phyloP scores from a whole-genome alignment of 92 coral and sea anemone genomes.

The Zoanthus sansibaricus region DNA sequence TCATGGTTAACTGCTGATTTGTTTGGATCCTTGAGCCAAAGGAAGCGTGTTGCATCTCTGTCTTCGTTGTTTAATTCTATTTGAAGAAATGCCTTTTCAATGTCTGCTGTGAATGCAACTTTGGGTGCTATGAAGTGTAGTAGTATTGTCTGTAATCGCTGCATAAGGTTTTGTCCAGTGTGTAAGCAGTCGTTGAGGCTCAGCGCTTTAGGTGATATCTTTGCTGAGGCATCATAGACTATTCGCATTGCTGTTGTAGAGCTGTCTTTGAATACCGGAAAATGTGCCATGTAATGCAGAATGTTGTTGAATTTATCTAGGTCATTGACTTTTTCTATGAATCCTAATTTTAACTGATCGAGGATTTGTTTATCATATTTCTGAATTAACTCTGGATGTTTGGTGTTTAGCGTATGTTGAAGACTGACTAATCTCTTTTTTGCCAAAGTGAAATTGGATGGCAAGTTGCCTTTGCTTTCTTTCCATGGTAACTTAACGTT shows the following conservation, averaged over 20 bases:
- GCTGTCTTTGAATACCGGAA: conserved; percentile 74
- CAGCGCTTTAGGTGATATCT: no score
- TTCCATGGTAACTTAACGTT: conserved; percentile 13
- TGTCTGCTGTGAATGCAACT: no score
- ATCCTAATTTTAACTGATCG: conserved; percentile 63
- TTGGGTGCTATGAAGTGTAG: no score
- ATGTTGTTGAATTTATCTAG: conserved; percentile 44
- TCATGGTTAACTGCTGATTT: no score
- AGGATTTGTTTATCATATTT: conserved; percentile 52
- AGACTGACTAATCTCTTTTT: conserved; percentile 3
- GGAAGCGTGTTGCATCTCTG: no score
- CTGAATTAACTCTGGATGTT: conserved; percentile 45
- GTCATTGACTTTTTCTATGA: conserved; percentile 63
- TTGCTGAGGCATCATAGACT: conserved; percentile 70
- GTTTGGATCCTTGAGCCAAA: no score
- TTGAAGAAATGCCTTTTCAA: neutral
- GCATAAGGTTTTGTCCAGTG: no score
- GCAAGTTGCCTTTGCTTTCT: conserved; percentile 4
- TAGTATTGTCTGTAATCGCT: no score
- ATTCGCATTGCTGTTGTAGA: conserved; percentile 64
- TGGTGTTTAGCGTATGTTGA: conserved; percentile 5
- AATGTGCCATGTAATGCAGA: no score
- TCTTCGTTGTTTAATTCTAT: no score
- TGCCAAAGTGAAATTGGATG: conserved; percentile 24
- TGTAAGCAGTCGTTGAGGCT: no score